Evolutionary conservation across 2,113 vertebrate genomes (phyloP).

Genomic region (Myanophis thanlyinensis): DNA sequence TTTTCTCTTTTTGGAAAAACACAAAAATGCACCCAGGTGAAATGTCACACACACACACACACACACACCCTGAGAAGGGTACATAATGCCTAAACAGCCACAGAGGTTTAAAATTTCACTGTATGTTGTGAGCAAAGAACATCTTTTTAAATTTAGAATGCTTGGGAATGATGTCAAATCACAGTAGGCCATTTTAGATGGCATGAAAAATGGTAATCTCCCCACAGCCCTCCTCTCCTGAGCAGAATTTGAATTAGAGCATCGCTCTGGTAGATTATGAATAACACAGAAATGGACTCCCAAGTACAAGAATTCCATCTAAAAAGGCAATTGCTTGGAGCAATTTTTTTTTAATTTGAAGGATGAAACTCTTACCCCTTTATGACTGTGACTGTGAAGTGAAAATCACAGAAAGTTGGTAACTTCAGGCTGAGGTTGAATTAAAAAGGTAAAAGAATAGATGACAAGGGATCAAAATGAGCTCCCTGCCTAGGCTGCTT

Average conservation of each 20-base stretch:
- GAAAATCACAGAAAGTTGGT: background rate
- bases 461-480: background rate
- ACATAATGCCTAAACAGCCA: background rate
- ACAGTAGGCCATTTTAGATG: background rate
- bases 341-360: constrained; percentile 1
- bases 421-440: background rate
- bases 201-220: background rate
- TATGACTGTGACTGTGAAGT: constrained; percentile 6
- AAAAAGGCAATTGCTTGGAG: constrained; percentile 10
- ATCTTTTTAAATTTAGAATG: background rate
- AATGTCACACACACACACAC: background rate
- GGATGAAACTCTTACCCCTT: background rate
- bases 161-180: constrained; percentile 4
- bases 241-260: constrained; percentile 13
- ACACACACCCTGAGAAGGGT: background rate
- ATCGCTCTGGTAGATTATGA: constrained; percentile 12
- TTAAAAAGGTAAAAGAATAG: constrained; percentile 3
- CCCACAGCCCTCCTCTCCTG: background rate
- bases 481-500: background rate
- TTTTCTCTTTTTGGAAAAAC: background rate
- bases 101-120: background rate
- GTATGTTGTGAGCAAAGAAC: background rate
- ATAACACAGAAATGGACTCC: background rate
- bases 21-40: background rate
- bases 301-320: background rate